Percentiles rank a stretch among this genome's conserved stretches.
These are phyloP conservation scores for Aurelia sp. DNA, from an alignment of 30 jellyfish, hydroid and myxozoan genomes.

Conservation along the genomic window DNA sequence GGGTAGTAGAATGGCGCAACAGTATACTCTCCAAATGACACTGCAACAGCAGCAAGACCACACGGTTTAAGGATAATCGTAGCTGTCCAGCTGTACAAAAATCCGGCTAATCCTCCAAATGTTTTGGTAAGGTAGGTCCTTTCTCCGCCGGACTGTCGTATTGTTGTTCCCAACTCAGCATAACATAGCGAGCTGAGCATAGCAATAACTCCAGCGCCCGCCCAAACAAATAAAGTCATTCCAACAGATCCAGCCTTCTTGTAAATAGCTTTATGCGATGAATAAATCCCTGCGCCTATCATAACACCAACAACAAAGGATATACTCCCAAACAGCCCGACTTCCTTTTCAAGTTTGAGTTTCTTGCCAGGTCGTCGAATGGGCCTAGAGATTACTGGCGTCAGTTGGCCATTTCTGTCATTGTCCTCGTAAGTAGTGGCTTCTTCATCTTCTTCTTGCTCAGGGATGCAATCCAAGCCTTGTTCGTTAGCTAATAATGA, in stretches of 20 bases:
- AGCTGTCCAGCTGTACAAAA: constrained; percentile 94
- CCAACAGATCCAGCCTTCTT: constrained; percentile 90
- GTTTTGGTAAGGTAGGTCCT: constrained; percentile 80
- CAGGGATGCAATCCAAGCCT: constrained; percentile 67
- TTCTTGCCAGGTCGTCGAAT: constrained; percentile 58
- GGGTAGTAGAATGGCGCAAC: constrained; percentile 87
- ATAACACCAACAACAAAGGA: constrained; percentile 97
- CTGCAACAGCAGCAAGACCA: constrained; percentile 91
- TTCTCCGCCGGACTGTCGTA: constrained; percentile 96
- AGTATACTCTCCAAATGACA: constrained; percentile 90
- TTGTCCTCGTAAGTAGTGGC: constrained; percentile 30
- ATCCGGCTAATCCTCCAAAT: constrained; percentile 90
- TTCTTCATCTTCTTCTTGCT: constrained; percentile 70
- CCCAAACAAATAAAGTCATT: constrained; percentile 87
- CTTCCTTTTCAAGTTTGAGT: constrained; percentile 79
- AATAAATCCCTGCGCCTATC: constrained; percentile 99
- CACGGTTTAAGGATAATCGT: constrained; percentile 85
- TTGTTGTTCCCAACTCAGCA: constrained; percentile 96
- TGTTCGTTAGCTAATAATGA: constrained; percentile 66
- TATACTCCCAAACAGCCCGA: constrained; percentile 87
- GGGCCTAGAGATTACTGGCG: constrained; percentile 57
- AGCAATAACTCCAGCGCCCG: constrained; percentile 91
- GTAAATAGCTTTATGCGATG: constrained; percentile 83
- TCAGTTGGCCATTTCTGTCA: constrained; percentile 60
- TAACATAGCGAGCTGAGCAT: constrained; percentile 91